Base-by-base conservation (phyloP, 2,113 vertebrate species). In the Fulica atra region DNA sequence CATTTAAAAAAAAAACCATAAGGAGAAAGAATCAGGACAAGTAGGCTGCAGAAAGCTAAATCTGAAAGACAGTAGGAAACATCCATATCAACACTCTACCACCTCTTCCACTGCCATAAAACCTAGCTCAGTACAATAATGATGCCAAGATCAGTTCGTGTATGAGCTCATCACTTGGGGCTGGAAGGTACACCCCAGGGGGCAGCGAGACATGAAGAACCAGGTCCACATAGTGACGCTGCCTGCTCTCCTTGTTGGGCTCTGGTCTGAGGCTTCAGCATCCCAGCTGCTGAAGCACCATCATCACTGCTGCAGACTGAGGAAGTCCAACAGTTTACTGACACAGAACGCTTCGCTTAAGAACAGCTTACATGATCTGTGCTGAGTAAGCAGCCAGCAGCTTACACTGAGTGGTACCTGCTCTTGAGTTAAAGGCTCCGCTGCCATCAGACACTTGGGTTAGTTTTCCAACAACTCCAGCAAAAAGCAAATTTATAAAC, bases 211-310 rank as follows among this genome's bases (percentile, higher is more conserved):
- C 21, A 33, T 2, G 1, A 14, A 13, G 31, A 64, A 28, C 11
- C 26, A 28, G 17, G 53, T 57, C n/a, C 24, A 10, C 1, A 6
- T 9, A 14, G 9, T 0, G 0, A 23, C 11, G 26, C 16, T 60
- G 57, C 20, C 8, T 0, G 0, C 40, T 78, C 13, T 6, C n/a
- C 11, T 36, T 9, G 60, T 24, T 6, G 50, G 28, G 53, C 16
- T 60, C 15, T 29, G 10, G 36, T 38, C 42, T 4, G 17, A 72
- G 11, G 33, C 33, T 60, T 17, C 28, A 3, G 50, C 0, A 9
- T 11, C 46, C 38, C 3, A 1, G 69, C 44, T 40, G 16, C 36
- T 5, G 9, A 59, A 40, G 51, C 57, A n/a, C 56, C 0, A 0
- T 1, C 8, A 11, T 1, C 59, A 28, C 2, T 60, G 20, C 65